Conservation (phyloP, 2,888 invertebrate species). For the Clunio marinus region DNA sequence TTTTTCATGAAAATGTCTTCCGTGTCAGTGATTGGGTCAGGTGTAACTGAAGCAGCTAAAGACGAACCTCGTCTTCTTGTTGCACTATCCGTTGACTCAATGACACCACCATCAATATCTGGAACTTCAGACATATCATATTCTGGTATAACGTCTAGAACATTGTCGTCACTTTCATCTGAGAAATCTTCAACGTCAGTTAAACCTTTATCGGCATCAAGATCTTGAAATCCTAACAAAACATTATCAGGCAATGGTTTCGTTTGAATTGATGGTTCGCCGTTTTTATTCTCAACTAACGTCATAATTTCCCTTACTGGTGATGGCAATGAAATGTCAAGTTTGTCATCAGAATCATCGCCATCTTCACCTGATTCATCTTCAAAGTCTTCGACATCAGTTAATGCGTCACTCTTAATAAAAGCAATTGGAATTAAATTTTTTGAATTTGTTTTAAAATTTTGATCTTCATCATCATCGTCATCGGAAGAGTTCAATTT, state of each 20-base stretch:
- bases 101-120: constrained; percentile 44
- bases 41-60: constrained; percentile 40
- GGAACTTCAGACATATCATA: constrained; percentile 42
- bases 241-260: constrained; percentile 51
- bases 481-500: constrained; percentile 47
- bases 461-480: constrained; percentile 43
- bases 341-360: constrained; percentile 31
- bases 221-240: constrained; percentile 46
- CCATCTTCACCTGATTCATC: constrained; percentile 40
- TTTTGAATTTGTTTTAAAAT: constrained; percentile 39
- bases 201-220: constrained; percentile 43
- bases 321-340: constrained; percentile 48
- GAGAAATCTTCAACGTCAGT: constrained; percentile 51
- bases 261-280: constrained; percentile 52
- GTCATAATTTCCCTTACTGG: constrained; percentile 52
- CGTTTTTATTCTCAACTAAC: constrained; percentile 50
- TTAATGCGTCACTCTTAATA: constrained; percentile 45
- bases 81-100: constrained; percentile 43
- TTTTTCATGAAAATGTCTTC: constrained; percentile 49
- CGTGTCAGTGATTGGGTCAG: constrained; percentile 52
- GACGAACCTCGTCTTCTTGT: constrained; percentile 42
- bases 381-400: constrained; percentile 49
- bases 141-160: constrained; percentile 39
- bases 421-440: constrained; percentile 46
- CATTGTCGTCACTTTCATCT: constrained; percentile 49